These are phyloP conservation scores for Microcebus griseorufus DNA, from an alignment of 2,113 vertebrate species.

Conservation along the genomic window DNA sequence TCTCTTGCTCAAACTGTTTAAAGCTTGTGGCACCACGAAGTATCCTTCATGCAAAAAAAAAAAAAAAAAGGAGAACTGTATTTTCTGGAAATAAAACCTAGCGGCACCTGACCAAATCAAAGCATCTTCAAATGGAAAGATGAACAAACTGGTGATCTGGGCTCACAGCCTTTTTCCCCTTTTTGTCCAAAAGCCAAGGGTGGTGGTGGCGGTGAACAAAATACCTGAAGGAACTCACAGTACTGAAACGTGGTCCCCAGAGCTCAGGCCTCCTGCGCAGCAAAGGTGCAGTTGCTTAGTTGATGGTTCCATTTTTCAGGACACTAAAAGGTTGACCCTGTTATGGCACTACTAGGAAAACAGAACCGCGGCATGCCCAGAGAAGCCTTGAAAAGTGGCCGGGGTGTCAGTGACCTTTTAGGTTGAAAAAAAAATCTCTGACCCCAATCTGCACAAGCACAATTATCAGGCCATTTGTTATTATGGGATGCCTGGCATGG, in stretches of 20 bases:
- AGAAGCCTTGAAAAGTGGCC: not conserved
- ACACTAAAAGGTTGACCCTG: not conserved
- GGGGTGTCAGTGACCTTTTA: not conserved
- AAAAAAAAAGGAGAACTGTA: not conserved
- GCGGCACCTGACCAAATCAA: constrained; percentile 31
- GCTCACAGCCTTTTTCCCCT: not conserved
- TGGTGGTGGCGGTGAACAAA: not conserved
- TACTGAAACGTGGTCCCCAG: rapidly evolving
- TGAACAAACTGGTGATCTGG: not conserved
- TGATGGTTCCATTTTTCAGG: not conserved
- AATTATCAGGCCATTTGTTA: not conserved
- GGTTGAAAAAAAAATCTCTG: not conserved
- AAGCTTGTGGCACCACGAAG: constrained; percentile 49
- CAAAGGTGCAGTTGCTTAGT: rapidly evolving
- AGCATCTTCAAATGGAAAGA: constrained; percentile 35
- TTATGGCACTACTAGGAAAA: not conserved
- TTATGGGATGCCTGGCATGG: not conserved
- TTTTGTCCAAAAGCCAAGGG: not conserved
- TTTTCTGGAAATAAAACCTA: constrained; percentile 67
- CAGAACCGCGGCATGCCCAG: not conserved
- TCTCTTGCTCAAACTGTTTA: constrained; percentile 60
- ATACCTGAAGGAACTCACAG: not conserved
- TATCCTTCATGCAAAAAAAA: constrained; percentile 39
- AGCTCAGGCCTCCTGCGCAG: not conserved
- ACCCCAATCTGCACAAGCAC: not conserved